Evolutionary conservation across 2,888 invertebrate species (phyloP), one percentile per base, ranked within the genome.

Genomic region (Himalopsyche tibetana): DNA sequence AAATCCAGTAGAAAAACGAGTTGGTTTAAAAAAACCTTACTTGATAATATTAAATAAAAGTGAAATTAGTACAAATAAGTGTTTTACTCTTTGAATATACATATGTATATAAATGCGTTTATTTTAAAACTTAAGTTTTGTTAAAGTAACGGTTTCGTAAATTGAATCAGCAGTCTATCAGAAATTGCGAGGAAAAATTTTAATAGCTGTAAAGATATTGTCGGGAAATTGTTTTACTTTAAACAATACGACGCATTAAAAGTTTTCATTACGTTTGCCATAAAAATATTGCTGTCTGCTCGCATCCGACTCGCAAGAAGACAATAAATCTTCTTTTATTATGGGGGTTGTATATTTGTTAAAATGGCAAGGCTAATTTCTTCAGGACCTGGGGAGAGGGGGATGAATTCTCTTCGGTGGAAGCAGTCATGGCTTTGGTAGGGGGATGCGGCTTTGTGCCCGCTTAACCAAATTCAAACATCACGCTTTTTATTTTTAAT

Each of bases 401-500:
- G 85, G 80, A 19, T 82, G 51, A 15, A 63, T 63, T 81, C 63
- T 82, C 19, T 63, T 63, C 63, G 63, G 56, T 56, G 56, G n/a
- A 56, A 56, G 56, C n/a, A 17, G n/a, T 56, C 56, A 56, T 56
- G 56, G 63, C 63, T 19, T 63, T 28, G 19, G 63, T 11, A n/a
- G 74, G 82, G 85, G 86, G 83, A 55, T 56, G 28, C 55, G 56
- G 69, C 38, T 69, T 51, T 42, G 36, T 69, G 80, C 74, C 81
- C 81, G 38, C 82, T 85, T 82, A 84, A 86, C 82, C 82, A 87
- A 82, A 88, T 88, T 88, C 86, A 86, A 84, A 86, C 85, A 83
- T 83, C 82, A 83, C 83, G 87, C 85, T 85, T 88, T 85, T 88
- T 88, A 86, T 88, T 88, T 88, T 88, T 88, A 88, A 88, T 88